Evolutionary conservation across 2,888 invertebrate genomes (phyloP).

Genomic region (Lycophotia porphyrea): DNA sequence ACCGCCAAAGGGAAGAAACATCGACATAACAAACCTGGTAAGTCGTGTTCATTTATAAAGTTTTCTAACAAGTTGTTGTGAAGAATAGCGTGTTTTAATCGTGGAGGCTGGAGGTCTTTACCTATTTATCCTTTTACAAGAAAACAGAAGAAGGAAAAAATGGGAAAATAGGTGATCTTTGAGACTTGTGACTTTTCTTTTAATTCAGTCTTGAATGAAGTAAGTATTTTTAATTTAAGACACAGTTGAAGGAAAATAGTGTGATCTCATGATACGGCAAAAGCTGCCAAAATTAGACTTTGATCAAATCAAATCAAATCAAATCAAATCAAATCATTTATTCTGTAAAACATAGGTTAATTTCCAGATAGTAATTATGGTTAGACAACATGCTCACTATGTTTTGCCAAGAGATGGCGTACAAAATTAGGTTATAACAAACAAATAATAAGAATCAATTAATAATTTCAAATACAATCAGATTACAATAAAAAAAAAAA

Average conservation of each 20-base stretch:
- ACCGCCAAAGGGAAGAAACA: slow-evolving; percentile 83
- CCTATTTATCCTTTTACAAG: background rate
- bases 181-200: background rate
- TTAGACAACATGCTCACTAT: too few species aligned
- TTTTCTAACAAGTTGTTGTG: slow-evolving; percentile 9
- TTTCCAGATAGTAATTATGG: too few species aligned
- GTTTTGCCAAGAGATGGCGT: too few species aligned
- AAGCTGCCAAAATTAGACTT: too few species aligned
- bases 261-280: background rate
- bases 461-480: too few species aligned
- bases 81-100: background rate
- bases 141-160: background rate
- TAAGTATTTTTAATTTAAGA: background rate
- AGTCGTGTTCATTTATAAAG: slow-evolving; percentile 33
- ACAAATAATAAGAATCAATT: too few species aligned
- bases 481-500: too few species aligned
- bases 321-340: too few species aligned
- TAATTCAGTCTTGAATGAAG: background rate
- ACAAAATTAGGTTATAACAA: too few species aligned
- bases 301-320: too few species aligned
- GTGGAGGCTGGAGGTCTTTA: background rate
- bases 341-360: too few species aligned
- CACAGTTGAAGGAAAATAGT: background rate
- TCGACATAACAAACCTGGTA: slow-evolving; percentile 85
- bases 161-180: background rate